These are phyloP conservation scores for Cerastis leucographa DNA, from an alignment of 2,888 invertebrate genomes.

Conservation along the genomic window DNA sequence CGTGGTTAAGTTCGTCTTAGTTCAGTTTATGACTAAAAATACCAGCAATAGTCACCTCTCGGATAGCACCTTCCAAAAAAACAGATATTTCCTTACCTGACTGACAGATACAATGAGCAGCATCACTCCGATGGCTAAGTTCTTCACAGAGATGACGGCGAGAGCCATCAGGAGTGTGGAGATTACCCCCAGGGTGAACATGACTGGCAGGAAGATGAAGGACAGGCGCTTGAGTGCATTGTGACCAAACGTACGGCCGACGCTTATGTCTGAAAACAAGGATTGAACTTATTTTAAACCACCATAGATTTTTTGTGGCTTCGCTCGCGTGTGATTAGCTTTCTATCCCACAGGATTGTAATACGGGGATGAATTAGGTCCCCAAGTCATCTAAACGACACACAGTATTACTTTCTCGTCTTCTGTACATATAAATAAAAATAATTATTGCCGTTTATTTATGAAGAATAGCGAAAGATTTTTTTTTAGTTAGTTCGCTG, in stretches of 20 bases:
- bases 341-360: neutral
- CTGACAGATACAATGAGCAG: constrained; percentile 91
- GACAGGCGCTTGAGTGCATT: constrained; percentile 93
- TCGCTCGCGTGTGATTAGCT: neutral
- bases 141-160: constrained; percentile 93
- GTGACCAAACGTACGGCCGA: constrained; percentile 93
- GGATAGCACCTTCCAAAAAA: neutral
- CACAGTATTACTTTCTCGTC: too few relatives aligned
- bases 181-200: constrained; percentile 94
- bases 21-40: too few relatives aligned
- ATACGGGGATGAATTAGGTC: neutral
- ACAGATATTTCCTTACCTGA: constrained; percentile 81
- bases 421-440: too few relatives aligned
- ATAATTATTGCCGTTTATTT: too few relatives aligned
- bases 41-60: too few relatives aligned
- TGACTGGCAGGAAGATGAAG: constrained; percentile 93
- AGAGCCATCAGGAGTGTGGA: constrained; percentile 93
- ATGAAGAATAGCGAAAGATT: too few relatives aligned
- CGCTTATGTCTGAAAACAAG: constrained; percentile 79
- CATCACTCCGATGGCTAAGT: constrained; percentile 93
- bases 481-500: too few relatives aligned
- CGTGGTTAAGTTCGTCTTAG: too few relatives aligned
- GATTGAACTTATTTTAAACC: neutral
- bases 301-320: neutral
- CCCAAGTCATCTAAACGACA: too few relatives aligned